Percentiles rank a stretch among this genome's conserved stretches.
Conservation (phyloP, 2,888 invertebrate genomes). For the Drosophila formosana region DNA sequence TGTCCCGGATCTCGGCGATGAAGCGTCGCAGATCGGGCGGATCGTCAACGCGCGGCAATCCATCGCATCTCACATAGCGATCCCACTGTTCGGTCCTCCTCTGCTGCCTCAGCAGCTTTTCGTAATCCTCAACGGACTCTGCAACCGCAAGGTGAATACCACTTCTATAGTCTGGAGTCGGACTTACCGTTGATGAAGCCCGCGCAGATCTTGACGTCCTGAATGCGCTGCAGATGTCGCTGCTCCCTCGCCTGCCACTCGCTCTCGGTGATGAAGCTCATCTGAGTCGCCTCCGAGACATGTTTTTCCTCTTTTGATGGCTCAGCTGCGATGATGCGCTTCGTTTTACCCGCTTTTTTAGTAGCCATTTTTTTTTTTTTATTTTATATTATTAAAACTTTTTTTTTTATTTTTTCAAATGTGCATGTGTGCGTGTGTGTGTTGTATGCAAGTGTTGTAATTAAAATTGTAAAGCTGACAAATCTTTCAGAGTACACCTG, state of each 20-base stretch:
- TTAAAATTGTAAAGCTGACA: constrained; percentile 30
- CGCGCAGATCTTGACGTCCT: constrained; percentile 58
- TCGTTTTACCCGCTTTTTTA: background rate
- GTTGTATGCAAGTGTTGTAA: background rate
- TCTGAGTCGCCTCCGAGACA: accelerated
- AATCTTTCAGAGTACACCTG: constrained; percentile 4
- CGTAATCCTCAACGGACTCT: constrained; percentile 56
- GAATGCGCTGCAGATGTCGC: constrained; percentile 55
- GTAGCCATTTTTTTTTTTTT: background rate
- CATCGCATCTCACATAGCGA: constrained; percentile 71
- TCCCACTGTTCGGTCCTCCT: constrained; percentile 58
- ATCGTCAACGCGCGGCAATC: constrained; percentile 63
- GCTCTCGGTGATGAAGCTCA: constrained; percentile 48
- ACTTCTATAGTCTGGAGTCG: no score
- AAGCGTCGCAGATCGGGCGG: constrained; percentile 71
- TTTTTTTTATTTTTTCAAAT: constrained; percentile 3
- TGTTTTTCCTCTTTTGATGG: background rate
- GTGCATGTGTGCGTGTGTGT: background rate
- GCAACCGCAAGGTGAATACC: background rate
- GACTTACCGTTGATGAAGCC: constrained; percentile 61
- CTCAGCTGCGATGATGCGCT: background rate
- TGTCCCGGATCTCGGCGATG: constrained; percentile 50
- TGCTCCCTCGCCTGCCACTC: constrained; percentile 59
- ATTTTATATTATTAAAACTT: background rate
- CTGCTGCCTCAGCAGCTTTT: constrained; percentile 35